phyloP scores from a whole-genome alignment of 2,888 invertebrate genomes.

The Macrophya alboannulata region DNA sequence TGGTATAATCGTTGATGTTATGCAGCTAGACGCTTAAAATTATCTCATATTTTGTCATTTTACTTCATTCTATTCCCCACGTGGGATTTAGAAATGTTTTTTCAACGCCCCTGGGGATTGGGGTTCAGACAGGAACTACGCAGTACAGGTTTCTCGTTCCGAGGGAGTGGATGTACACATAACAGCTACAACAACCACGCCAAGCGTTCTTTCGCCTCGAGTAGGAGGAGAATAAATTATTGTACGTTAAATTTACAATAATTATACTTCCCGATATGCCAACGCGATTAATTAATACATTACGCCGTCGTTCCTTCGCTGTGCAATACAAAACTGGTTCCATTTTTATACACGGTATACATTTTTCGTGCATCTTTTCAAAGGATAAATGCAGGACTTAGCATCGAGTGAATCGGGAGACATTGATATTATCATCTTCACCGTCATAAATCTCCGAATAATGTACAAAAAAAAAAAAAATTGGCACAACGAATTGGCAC shows the following conservation, averaged over 20 bases:
- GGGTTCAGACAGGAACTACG: constrained; percentile 50
- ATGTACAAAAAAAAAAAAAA: not conserved
- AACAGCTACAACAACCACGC: not conserved
- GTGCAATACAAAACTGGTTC: not conserved
- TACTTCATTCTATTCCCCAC: not conserved
- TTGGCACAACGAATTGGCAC: not conserved
- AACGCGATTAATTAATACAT: constrained; percentile 37
- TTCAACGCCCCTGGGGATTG: not conserved
- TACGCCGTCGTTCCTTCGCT: not conserved
- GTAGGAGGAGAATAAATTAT: constrained; percentile 26
- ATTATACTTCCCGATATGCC: constrained; percentile 23
- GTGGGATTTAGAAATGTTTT: not conserved
- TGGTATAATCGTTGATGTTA: not conserved
- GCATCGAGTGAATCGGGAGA: not conserved
- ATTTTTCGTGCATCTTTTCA: not conserved
- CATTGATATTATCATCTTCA: not conserved
- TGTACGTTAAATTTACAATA: constrained; percentile 35
- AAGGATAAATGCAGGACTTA: not conserved
- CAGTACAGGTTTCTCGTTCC: constrained; percentile 42
- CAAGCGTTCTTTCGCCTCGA: not conserved
- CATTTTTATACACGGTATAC: not conserved
- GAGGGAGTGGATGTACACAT: not conserved
- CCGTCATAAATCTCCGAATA: not conserved
- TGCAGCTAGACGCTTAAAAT: not conserved
- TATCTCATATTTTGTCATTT: not conserved